These are phyloP conservation scores for Leptopilina syphax DNA, from an alignment of 2,888 invertebrate genomes.

Conservation along the genomic window DNA sequence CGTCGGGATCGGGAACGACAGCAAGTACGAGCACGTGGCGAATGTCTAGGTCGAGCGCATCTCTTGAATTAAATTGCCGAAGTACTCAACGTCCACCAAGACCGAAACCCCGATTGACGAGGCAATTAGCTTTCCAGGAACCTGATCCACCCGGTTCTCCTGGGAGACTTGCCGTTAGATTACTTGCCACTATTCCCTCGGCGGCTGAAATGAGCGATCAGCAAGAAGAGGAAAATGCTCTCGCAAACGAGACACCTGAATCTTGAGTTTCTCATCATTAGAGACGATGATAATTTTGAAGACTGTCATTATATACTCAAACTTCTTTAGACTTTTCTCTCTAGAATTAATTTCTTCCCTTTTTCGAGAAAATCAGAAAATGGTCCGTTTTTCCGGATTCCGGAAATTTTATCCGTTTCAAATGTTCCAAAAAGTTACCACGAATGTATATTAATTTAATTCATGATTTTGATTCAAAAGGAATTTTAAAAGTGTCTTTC, in stretches of 20 bases:
- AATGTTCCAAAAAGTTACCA: too few relatives aligned
- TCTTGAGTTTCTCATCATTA: constrained; percentile 41
- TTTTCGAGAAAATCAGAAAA: too few relatives aligned
- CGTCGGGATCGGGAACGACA: constrained; percentile 92
- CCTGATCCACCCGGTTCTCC: constrained; percentile 84
- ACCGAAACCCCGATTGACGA: constrained; percentile 86
- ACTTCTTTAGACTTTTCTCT: too few relatives aligned
- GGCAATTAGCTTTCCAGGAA: constrained; percentile 89
- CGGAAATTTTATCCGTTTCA: too few relatives aligned
- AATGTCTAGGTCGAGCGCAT: constrained; percentile 89
- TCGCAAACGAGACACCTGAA: constrained; percentile 49
- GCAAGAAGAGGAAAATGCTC: constrained; percentile 78
- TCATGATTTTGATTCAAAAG: too few relatives aligned
- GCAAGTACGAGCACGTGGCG: constrained; percentile 95
- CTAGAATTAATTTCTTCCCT: too few relatives aligned
- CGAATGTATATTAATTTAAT: too few relatives aligned
- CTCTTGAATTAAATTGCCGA: constrained; percentile 78
- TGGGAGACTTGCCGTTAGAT: constrained; percentile 79
- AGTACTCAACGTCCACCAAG: constrained; percentile 67
- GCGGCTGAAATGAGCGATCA: constrained; percentile 85
- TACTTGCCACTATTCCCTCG: constrained; percentile 86
- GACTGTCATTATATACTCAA: background rate
- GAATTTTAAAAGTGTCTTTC: too few relatives aligned
- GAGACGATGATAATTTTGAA: background rate
- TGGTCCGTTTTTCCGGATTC: too few relatives aligned